Conservation (phyloP, 2,888 invertebrate species). For the Congeria kusceri region DNA sequence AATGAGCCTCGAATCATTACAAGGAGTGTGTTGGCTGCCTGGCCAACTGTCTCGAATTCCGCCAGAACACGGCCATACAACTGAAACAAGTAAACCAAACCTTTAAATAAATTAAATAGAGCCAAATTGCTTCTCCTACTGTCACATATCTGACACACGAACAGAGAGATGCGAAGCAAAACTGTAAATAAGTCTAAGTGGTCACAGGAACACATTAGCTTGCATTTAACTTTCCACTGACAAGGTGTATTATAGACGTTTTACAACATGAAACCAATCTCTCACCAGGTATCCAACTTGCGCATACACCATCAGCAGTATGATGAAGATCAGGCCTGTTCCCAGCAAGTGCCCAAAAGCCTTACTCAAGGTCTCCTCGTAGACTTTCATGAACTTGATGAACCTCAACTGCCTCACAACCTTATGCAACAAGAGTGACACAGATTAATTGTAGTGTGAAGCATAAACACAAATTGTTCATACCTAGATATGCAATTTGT, state of each 20-base stretch:
- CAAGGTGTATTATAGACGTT: too few relatives aligned
- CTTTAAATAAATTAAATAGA: too few relatives aligned
- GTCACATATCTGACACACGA: too few relatives aligned
- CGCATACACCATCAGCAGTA: slow-evolving; percentile 80
- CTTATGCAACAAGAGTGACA: slow-evolving; percentile 59
- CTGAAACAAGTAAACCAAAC: slow-evolving; percentile 74
- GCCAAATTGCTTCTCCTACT: too few relatives aligned
- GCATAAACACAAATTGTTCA: too few relatives aligned
- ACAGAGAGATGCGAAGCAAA: too few relatives aligned
- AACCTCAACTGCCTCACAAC: slow-evolving; percentile 85
- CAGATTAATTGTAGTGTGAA: too few relatives aligned
- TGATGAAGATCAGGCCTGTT: slow-evolving; percentile 83
- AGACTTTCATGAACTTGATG: slow-evolving; percentile 84
- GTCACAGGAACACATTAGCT: too few relatives aligned
- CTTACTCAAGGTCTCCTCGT: slow-evolving; percentile 82
- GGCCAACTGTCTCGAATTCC: slow-evolving; percentile 82
- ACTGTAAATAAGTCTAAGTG: too few relatives aligned
- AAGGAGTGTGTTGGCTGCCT: slow-evolving; percentile 82
- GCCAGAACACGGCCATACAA: slow-evolving; percentile 74
- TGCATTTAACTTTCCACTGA: too few relatives aligned
- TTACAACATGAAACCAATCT: too few relatives aligned
- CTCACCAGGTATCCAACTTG: slow-evolving; percentile 82
- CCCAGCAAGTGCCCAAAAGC: slow-evolving; percentile 82
- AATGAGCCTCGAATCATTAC: slow-evolving; percentile 81
- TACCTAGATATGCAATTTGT: too few relatives aligned